These are phyloP conservation scores for Drosophila nr. fundita DNA, from an alignment of 2,888 invertebrate genomes.

Conservation along the genomic window DNA sequence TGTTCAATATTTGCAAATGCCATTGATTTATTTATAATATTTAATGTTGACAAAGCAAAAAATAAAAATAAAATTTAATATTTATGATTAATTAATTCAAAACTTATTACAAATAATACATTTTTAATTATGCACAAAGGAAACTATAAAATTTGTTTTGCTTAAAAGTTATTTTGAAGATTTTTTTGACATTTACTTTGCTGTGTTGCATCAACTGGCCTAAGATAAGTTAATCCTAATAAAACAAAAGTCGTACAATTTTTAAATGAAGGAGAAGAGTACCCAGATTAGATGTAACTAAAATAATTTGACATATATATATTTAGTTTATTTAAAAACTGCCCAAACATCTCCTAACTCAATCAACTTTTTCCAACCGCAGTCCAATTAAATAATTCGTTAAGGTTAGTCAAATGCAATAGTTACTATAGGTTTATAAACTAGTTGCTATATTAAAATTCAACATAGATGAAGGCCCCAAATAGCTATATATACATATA, in stretches of 20 bases:
- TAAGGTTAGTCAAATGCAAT: no score
- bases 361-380: no score
- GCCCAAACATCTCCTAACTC: neutral
- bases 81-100: no score
- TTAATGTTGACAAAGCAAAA: neutral
- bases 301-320: no score
- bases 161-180: neutral
- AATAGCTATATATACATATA: neutral
- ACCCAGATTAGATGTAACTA: neutral
- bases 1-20: neutral
- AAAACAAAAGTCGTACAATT: neutral
- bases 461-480: neutral
- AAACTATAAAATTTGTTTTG: neutral
- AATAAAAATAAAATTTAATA: neutral
- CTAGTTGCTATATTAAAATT: neutral
- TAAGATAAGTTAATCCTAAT: neutral
- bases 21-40: neutral
- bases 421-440: neutral
- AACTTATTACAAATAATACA: neutral
- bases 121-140: neutral
- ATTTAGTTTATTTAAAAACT: no score
- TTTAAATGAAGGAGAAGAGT: neutral
- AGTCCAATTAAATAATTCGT: no score
- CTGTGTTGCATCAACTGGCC: neutral
- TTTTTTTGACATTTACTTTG: neutral